Base-by-base conservation (phyloP, 2,888 invertebrate genomes). In the Aleiodes testaceus region DNA sequence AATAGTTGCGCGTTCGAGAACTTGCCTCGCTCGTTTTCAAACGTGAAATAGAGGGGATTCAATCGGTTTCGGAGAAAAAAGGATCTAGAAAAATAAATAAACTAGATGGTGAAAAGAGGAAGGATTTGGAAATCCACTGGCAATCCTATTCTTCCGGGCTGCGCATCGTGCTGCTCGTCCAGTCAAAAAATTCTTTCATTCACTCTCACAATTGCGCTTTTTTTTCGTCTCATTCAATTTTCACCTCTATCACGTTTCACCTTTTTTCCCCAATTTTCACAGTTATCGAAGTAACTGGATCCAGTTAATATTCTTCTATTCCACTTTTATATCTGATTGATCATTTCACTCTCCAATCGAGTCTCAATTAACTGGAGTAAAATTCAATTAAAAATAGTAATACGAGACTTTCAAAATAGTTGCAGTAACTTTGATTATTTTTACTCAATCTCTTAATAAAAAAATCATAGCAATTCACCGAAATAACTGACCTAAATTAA, bases 161-260 rank as follows among this genome's bases (percentile, higher is more conserved):
- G 45, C 22, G 14, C 45, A 45, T 9, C 4, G 18, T 36, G 36
- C 30, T 59, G 59, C 52, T 22, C 66, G 61, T 22, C 50, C 71
- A 63, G 50, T 67, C 66, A 30, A 67, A 71, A 63, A 71, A 61
- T 71, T 61, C 63, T 67, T 52, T 52, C 61, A 67, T 67, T 71
- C 61, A 66, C 45, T 52, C 44, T 18, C 36, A 44, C 52, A 52
- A 67, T 67, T 55, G 64, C 36, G 9, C 12, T 26, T 63, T 47
- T 47, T 47, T 47, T 47, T 16, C 7, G 16, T 47, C 5, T 47
- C 14, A 16, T 16, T n/a, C 9, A 26, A n/a, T 30, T 49, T 55
- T 59, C n/a, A 45, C 26, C 5, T 55, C 9, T 16, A 45, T 66
- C 42, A 4, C n/a, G 22, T 22, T 26, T 22, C 12, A 11, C n/a